Percentiles rank a stretch among this genome's conserved stretches.
These are phyloP conservation scores for Ornithorhynchus anatinus DNA, from an alignment of 2,113 vertebrate genomes.

Conservation along the genomic window DNA sequence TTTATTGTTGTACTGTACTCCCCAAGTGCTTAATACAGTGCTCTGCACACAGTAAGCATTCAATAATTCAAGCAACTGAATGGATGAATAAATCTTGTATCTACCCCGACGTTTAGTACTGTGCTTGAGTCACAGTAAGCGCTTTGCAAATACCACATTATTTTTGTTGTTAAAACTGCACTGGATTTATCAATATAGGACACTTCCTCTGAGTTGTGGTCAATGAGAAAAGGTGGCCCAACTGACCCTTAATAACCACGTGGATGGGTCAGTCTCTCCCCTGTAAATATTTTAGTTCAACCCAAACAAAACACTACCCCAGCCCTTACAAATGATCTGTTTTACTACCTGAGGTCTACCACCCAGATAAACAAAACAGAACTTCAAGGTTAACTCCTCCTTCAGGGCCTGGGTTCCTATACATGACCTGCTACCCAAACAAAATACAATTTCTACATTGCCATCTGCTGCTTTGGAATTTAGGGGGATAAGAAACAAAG, in stretches of 20 bases:
- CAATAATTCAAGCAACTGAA: no score
- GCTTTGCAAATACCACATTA: no score
- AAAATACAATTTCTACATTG: not conserved
- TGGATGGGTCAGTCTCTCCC: not conserved
- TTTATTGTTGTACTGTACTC: no score
- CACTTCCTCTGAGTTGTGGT: not conserved
- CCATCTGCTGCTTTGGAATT: not conserved
- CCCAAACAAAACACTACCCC: not conserved
- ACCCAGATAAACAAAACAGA: not conserved
- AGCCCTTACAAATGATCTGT: not conserved
- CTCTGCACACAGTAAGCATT: no score
- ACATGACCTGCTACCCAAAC: not conserved
- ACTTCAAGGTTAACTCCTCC: not conserved
- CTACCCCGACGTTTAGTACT: no score
- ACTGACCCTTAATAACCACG: not conserved
- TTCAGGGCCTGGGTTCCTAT: not conserved
- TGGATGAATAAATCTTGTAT: no score
- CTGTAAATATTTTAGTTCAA: conserved; percentile 22
- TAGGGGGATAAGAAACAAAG: not conserved
- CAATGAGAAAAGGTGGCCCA: not conserved
- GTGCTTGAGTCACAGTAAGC: no score
- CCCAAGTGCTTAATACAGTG: no score
- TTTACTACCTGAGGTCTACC: not conserved
- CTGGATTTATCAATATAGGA: not conserved
- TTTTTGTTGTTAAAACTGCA: no score